Percentiles rank a stretch among this genome's conserved stretches.
Conservation (phyloP, 2,113 vertebrate species). For the Tetrao urogallus region DNA sequence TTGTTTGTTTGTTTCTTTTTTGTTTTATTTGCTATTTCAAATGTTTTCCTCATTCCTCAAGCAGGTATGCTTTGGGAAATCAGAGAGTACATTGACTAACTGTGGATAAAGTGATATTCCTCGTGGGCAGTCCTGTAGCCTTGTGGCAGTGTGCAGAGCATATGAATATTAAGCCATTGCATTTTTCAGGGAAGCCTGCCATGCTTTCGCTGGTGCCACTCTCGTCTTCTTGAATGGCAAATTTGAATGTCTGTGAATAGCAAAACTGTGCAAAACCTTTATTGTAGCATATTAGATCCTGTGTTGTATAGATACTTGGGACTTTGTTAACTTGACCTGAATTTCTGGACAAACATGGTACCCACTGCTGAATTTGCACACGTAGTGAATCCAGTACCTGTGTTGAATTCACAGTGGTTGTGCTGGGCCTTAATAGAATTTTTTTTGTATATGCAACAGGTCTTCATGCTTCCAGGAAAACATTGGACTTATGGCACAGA, state of each 20-base stretch:
- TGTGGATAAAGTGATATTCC: background rate
- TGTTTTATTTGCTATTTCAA: background rate
- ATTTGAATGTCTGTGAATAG: background rate
- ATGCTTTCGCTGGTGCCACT: background rate
- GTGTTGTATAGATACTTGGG: background rate
- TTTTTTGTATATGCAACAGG: background rate
- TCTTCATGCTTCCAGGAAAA: background rate
- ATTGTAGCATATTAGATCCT: background rate
- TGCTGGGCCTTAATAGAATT: background rate
- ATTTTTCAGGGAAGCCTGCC: background rate
- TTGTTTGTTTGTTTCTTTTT: too few relatives aligned
- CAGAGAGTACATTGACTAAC: background rate
- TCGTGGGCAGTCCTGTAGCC: background rate
- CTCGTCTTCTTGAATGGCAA: background rate
- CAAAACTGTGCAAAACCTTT: background rate
- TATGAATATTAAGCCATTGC: background rate
- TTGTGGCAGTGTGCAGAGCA: background rate
- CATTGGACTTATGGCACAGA: background rate
- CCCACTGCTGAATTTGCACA: background rate
- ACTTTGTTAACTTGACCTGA: background rate
- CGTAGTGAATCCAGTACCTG: background rate
- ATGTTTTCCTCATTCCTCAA: background rate
- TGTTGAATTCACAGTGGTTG: background rate
- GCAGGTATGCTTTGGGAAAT: background rate
- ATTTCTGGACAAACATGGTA: rapidly evolving